These are phyloP conservation scores for Acleris emargana DNA, from an alignment of 2,888 invertebrate genomes.

Conservation along the genomic window DNA sequence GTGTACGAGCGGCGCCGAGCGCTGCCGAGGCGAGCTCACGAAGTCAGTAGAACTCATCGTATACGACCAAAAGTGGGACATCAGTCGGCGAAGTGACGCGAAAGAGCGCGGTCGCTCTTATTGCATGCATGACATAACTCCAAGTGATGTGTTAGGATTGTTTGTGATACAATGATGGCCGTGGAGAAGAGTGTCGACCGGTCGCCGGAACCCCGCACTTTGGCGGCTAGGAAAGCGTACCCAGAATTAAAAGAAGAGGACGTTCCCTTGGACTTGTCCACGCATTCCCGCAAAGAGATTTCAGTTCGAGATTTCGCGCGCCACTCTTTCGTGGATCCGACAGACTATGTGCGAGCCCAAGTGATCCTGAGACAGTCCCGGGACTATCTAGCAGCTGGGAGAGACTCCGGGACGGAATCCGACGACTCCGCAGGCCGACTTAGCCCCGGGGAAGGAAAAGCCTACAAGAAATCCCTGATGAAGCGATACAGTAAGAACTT, in stretches of 20 bases:
- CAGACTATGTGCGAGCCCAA: constrained; percentile 77
- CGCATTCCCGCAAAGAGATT: constrained; percentile 76
- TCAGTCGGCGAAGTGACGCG: constrained; percentile 84
- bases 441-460: constrained; percentile 86
- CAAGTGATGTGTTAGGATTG: constrained; percentile 73
- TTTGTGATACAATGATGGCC: constrained; percentile 78
- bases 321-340: constrained; percentile 77
- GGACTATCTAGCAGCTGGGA: constrained; percentile 78
- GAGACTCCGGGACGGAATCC: constrained; percentile 90
- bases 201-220: constrained; percentile 73
- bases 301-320: constrained; percentile 79
- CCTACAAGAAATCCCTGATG: constrained; percentile 96
- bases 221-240: constrained; percentile 81
- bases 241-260: constrained; percentile 79
- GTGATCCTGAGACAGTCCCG: constrained; percentile 79
- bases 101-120: constrained; percentile 75
- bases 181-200: constrained; percentile 73
- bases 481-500: constrained; percentile 95
- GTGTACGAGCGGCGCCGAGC: constrained; percentile 78
- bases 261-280: constrained; percentile 91
- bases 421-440: constrained; percentile 90
- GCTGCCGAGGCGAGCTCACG: constrained; percentile 81
- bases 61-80: constrained; percentile 84
- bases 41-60: constrained; percentile 82
- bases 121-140: constrained; percentile 80